Evolutionary conservation across 2,888 invertebrate species (phyloP).

Genomic region (Eilema sororculum): DNA sequence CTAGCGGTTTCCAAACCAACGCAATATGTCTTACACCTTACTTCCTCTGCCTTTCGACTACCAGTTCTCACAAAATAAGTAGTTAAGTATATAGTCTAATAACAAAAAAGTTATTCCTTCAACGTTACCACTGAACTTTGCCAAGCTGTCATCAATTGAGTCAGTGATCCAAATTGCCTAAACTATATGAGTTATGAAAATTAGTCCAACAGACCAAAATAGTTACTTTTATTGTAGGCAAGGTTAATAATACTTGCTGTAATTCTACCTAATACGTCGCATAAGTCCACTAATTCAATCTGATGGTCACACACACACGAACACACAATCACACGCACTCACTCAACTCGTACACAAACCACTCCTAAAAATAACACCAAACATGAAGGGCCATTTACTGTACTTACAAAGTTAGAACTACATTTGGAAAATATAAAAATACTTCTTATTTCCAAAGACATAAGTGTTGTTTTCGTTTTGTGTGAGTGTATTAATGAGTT

Average conservation of each 20-base stretch:
- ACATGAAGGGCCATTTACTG: constrained; percentile 66
- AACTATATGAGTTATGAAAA: constrained; percentile 7
- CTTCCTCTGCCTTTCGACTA: neutral
- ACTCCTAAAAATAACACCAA: constrained; percentile 60
- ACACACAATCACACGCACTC: constrained; percentile 26
- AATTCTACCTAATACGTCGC: constrained; percentile 23
- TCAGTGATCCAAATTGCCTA: neutral
- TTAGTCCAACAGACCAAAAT: constrained; percentile 14
- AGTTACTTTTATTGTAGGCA: constrained; percentile 22
- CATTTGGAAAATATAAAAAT: constrained; percentile 31
- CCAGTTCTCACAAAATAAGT: neutral
- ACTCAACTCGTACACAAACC: constrained; percentile 18
- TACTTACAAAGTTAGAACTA: constrained; percentile 47
- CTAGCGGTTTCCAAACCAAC: neutral
- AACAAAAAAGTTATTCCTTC: neutral
- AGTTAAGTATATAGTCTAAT: neutral
- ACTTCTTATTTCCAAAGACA: accelerated
- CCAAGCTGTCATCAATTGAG: constrained; percentile 1
- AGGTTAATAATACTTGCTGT: constrained; percentile 25
- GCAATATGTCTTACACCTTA: neutral
- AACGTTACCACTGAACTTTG: neutral
- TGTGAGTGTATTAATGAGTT: constrained; percentile 26
- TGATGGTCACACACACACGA: constrained; percentile 43
- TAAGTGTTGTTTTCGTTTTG: constrained; percentile 24
- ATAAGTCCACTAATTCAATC: constrained; percentile 52